phyloP scores from a whole-genome alignment of 2,797 vertebrate genomes.

The Myripristis jacobus region DNA sequence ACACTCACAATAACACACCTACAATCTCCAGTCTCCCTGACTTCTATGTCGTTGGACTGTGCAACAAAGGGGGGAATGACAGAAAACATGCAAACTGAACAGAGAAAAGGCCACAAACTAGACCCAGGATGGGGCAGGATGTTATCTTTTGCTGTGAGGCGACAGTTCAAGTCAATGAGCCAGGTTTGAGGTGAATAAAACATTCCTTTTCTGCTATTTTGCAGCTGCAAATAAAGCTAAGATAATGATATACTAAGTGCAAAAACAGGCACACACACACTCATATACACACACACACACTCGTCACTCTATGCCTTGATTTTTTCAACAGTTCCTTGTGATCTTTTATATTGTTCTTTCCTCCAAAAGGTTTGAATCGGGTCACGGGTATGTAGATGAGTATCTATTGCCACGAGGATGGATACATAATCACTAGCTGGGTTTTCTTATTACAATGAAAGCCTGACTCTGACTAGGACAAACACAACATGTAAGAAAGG shows the following conservation, averaged over 20 bases:
- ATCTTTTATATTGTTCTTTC: constrained; percentile 18
- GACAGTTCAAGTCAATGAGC: too few species aligned
- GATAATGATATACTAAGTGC: constrained; percentile 4
- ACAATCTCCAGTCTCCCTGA: too few species aligned
- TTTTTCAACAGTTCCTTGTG: constrained; percentile 3
- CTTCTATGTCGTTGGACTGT: too few species aligned
- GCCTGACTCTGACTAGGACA: constrained; percentile 45
- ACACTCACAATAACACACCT: too few species aligned
- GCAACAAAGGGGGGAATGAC: too few species aligned
- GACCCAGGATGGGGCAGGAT: too few species aligned
- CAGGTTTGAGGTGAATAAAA: too few species aligned
- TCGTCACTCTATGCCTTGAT: constrained; percentile 3
- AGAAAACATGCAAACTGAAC: too few species aligned
- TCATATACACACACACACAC: constrained; percentile 18
- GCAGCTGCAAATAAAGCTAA: not conserved
- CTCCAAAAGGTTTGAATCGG: constrained; percentile 31
- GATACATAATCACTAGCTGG: constrained; percentile 48
- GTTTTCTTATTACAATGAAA: constrained; percentile 62
- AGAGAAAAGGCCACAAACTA: too few species aligned
- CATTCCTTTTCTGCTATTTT: too few species aligned
- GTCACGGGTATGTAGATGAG: not conserved
- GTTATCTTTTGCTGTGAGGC: too few species aligned
- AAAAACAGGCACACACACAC: constrained; percentile 26
- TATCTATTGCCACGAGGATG: constrained; percentile 39
- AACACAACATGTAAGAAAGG: constrained; percentile 71